Evolutionary conservation across 2,888 invertebrate genomes (phyloP), one percentile per base, ranked within the genome.

Genomic region (Orthosia gracilis): DNA sequence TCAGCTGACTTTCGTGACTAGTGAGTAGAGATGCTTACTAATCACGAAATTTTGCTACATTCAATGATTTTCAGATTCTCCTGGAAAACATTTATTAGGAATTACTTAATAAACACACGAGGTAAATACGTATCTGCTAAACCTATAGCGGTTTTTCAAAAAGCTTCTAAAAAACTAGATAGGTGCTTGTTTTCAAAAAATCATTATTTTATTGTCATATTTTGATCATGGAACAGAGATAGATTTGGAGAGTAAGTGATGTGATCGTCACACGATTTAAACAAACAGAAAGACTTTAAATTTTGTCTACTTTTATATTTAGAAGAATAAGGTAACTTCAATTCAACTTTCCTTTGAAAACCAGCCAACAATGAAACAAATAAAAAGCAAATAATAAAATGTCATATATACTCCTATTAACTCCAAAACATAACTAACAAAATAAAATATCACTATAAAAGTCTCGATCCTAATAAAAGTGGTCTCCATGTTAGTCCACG

Each of bases 401-500:
- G 13, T 54, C 18, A 54, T n/a, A n/a, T n/a, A n/a, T 62, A 31
- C 23, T 31, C 9, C 12, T n/a, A 52, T 59, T 61, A 71, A 63
- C 18, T 50, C 47, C 52, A 61, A 54, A 55, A 55, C 71, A 55
- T 66, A 63, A 69, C 45, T 69, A 59, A 67, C 13, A 58, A 72
- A 69, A 70, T 73, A 63, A 74, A 74, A 79, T 64, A 79, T 74
- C 54, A 21, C 45, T 72, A 83, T 76, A 84, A 76, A 85, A 81
- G 69, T 71, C 55, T 23, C 4, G 40, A 13, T 26, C 31, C 63
- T 66, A 71, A 68, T 70, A 76, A 71, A 91, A 91, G 90, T 90
- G 85, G 31, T 62, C 85, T 93, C 94, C 94, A 93, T 82, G 87
- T 79, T 87, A 81, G 69, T 69, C 61, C 21, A 86, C 88, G 63